phyloP scores from a whole-genome alignment of 2,888 invertebrate species.

The Caenorhabditis afra region DNA sequence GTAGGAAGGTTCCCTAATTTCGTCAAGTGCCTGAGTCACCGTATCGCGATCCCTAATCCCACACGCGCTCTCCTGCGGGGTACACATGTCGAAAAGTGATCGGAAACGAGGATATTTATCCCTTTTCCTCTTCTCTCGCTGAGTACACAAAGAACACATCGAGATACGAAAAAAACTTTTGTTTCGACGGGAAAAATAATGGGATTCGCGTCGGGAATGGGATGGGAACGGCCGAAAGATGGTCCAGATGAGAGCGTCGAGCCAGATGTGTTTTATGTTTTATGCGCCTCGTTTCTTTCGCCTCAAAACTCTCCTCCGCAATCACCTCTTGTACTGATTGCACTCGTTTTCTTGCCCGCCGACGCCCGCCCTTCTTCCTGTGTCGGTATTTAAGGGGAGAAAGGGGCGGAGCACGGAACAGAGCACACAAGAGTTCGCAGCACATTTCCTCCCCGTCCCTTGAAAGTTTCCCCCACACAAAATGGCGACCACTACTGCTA shows the following conservation, averaged over 20 bases:
- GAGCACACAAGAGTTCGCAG: neutral
- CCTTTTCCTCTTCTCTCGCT: neutral
- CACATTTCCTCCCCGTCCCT: constrained; percentile 5
- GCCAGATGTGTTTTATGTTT: constrained; percentile 22
- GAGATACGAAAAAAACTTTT: neutral
- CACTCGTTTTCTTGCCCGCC: too few species aligned
- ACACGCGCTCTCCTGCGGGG: neutral
- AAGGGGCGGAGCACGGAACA: neutral
- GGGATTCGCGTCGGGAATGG: neutral
- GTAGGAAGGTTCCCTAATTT: too few species aligned
- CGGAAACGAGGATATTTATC: constrained; percentile 11
- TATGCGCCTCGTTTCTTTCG: neutral
- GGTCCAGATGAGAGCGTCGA: neutral
- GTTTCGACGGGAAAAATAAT: constrained; percentile 1
- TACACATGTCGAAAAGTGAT: constrained; percentile 21
- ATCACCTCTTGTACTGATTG: constrained; percentile 10
- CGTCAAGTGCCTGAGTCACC: too few species aligned
- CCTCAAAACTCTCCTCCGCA: neutral
- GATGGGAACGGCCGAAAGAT: too few species aligned
- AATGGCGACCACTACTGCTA: neutral
- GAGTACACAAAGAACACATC: constrained; percentile 12
- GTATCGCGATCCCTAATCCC: neutral
- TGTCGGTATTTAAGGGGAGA: neutral
- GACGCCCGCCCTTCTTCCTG: neutral
- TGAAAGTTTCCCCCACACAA: neutral